A percentile compares a stretch with the other conserved stretches of the same genome.
Conservation (phyloP, 1,140 invertebrate genomes). For the Polypedilum vanderplanki region DNA sequence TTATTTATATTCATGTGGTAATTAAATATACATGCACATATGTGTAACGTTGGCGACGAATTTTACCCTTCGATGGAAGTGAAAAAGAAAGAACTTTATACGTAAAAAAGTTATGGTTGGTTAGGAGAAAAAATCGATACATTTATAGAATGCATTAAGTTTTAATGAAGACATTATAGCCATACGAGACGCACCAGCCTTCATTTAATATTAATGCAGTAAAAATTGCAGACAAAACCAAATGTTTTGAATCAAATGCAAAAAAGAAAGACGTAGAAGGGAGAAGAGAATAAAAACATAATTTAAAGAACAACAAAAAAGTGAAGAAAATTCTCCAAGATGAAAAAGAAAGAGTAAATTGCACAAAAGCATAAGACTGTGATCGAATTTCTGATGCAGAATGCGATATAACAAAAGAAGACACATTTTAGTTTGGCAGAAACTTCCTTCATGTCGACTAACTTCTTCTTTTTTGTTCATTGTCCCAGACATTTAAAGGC, state of each 20-base stretch:
- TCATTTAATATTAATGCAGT: slow-evolving; percentile 6
- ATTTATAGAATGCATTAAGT: not conserved
- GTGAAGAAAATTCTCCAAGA: not conserved
- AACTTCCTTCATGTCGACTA: not conserved
- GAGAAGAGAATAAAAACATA: not conserved
- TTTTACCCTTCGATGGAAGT: not conserved
- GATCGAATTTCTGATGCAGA: slow-evolving; percentile 11
- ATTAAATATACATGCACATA: not conserved
- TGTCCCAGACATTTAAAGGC: slow-evolving; percentile 16
- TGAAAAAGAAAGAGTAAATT: not conserved
- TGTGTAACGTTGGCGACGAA: not conserved
- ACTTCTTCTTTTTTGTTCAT: not conserved
- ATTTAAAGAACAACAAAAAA: not conserved
- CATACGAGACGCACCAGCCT: slow-evolving; percentile 4
- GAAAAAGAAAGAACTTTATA: not conserved
- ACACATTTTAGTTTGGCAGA: not conserved
- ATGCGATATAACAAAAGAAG: slow-evolving; percentile 2
- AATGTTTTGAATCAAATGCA: not conserved
- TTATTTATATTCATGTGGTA: too few relatives aligned
- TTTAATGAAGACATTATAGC: not conserved
- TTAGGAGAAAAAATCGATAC: not conserved
- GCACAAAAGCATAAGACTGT: not conserved
- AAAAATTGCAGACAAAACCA: not conserved
- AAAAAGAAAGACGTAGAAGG: not conserved
- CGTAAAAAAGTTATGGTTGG: not conserved